A percentile compares a stretch with the other conserved stretches of the same genome.
Evolutionary conservation across 2,888 invertebrate species (phyloP).

Genomic region (Hydriomena furcata): DNA sequence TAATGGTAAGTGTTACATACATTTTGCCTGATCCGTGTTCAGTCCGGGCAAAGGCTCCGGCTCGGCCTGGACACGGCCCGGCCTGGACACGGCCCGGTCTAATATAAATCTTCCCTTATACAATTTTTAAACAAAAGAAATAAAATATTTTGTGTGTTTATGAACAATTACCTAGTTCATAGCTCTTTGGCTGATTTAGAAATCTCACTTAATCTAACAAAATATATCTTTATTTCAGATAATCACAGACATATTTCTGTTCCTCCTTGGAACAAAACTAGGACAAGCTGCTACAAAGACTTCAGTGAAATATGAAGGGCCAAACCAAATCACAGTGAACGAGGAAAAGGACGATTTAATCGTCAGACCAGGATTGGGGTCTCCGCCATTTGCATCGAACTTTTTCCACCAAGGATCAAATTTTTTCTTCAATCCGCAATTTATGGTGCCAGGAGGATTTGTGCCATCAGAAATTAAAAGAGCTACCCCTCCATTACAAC

Average conservation of each 20-base stretch:
- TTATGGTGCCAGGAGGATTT: constrained; percentile 33
- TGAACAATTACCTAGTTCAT: no score
- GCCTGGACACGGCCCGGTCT: no score
- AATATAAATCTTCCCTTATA: no score
- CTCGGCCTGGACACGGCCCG: no score
- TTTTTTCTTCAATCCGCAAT: constrained; percentile 50
- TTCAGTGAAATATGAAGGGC: constrained; percentile 32
- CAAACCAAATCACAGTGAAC: constrained; percentile 35
- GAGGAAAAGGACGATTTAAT: constrained; percentile 32
- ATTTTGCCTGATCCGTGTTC: no score
- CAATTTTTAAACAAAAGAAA: no score
- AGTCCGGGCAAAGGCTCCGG: no score
- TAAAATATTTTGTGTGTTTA: no score
- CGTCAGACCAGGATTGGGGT: constrained; percentile 23
- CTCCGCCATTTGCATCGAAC: constrained; percentile 36
- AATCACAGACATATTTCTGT: constrained; percentile 33
- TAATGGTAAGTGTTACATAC: constrained; percentile 34
- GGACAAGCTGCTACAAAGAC: constrained; percentile 30
- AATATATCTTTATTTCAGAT: constrained; percentile 42
- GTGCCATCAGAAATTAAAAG: constrained; percentile 32
- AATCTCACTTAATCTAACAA: background rate
- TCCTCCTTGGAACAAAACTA: constrained; percentile 40
- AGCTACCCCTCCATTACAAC: constrained; percentile 24
- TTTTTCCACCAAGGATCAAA: constrained; percentile 52
- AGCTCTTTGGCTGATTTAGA: no score